Percentiles rank a stretch among this genome's conserved stretches.
Evolutionary conservation across 2,113 vertebrate genomes (phyloP).

Genomic region (Sapayoa aenigma): DNA sequence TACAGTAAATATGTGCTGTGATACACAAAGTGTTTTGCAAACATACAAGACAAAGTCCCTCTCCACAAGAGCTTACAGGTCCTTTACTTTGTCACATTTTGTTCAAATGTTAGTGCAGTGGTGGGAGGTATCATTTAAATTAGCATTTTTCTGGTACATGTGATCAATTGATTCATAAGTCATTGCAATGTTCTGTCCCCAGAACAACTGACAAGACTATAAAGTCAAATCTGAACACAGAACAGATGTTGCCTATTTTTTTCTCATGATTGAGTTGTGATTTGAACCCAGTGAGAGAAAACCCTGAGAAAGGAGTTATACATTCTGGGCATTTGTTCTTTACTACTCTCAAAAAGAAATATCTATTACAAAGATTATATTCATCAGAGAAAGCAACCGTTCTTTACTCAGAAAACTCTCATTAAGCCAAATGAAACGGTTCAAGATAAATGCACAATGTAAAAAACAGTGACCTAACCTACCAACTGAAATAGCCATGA

Average conservation of each 20-base stretch:
- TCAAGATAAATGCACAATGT: neutral
- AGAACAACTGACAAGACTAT: neutral
- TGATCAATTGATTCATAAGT: neutral
- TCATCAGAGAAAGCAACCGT: neutral
- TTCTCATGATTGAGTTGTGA: neutral
- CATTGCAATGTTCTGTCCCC: neutral
- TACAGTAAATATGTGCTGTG: neutral
- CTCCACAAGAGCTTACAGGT: neutral
- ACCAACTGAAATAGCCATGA: neutral
- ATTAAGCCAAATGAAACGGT: neutral
- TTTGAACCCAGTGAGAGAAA: neutral
- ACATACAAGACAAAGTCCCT: neutral
- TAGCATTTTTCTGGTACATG: neutral
- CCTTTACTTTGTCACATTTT: neutral
- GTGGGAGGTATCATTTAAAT: neutral
- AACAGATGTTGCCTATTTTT: slow-evolving; percentile 2
- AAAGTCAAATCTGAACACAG: neutral
- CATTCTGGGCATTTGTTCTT: neutral
- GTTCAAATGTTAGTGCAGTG: neutral
- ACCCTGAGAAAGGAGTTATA: neutral
- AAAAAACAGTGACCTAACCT: neutral
- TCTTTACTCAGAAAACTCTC: neutral
- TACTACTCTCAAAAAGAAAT: neutral
- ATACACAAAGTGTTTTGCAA: neutral
- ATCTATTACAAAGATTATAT: neutral